Conservation (phyloP, 2,113 vertebrate species). For the Salvelinus sp. region DNA sequence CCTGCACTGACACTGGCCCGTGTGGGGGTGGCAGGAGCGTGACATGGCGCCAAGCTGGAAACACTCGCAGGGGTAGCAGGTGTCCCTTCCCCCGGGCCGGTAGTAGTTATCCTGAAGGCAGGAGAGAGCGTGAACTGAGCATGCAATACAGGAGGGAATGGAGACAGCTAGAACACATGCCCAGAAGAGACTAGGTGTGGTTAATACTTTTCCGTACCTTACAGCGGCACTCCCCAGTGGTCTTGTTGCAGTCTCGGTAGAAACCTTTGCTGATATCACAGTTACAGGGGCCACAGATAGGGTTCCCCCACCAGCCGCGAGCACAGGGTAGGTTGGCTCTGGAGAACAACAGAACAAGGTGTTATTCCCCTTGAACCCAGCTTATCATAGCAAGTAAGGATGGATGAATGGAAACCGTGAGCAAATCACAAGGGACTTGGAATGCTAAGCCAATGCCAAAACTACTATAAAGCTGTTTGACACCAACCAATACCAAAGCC, state of each 20-base stretch:
- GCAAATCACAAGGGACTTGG: neutral
- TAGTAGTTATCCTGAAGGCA: slow-evolving; percentile 83
- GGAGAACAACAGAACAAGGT: neutral
- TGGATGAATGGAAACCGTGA: neutral
- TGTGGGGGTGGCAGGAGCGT: slow-evolving; percentile 75
- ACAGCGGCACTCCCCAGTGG: slow-evolving; percentile 82
- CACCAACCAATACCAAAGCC: slow-evolving; percentile 19
- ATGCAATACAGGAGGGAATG: neutral
- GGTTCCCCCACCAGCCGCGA: slow-evolving; percentile 87
- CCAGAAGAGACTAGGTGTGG: no score
- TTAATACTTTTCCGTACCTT: slow-evolving; percentile 69
- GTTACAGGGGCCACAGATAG: slow-evolving; percentile 85
- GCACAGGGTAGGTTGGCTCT: slow-evolving; percentile 82
- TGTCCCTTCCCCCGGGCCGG: slow-evolving; percentile 71
- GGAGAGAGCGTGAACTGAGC: neutral
- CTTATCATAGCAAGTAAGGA: neutral
- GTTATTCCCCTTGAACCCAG: neutral
- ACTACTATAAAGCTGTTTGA: slow-evolving; percentile 18
- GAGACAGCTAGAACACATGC: neutral
- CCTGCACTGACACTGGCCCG: slow-evolving; percentile 83
- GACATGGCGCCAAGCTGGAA: slow-evolving; percentile 80
- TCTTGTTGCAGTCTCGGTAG: slow-evolving; percentile 88
- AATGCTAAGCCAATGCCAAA: neutral
- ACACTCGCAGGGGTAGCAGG: slow-evolving; percentile 84
- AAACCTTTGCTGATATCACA: slow-evolving; percentile 84